Percentiles rank a stretch among this genome's conserved stretches.
Evolutionary conservation across 2,797 vertebrate species (phyloP).

Genomic region (Lagocephalus sceleratus): DNA sequence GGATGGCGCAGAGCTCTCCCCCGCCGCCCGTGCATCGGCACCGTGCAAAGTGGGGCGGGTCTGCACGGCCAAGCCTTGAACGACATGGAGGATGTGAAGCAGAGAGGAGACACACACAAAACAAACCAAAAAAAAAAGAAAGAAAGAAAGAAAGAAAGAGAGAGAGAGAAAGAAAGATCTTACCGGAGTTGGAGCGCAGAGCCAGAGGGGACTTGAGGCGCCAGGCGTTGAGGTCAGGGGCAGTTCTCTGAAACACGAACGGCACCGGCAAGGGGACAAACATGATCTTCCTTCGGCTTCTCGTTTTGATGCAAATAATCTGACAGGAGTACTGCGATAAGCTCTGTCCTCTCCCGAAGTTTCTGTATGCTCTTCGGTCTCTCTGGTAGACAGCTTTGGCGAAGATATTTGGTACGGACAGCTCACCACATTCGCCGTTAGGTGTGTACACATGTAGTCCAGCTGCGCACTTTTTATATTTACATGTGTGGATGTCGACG

Average conservation of each 20-base stretch:
- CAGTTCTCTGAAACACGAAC: slow-evolving; percentile 86
- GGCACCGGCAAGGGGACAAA: slow-evolving; percentile 87
- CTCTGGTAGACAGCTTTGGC: slow-evolving; percentile 60
- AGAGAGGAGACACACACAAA: slow-evolving; percentile 19
- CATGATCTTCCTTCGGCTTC: slow-evolving; percentile 80
- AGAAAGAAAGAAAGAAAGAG: neutral
- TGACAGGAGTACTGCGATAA: slow-evolving; percentile 45
- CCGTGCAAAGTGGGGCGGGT: slow-evolving; percentile 58
- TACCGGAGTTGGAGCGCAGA: slow-evolving; percentile 83
- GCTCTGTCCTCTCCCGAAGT: slow-evolving; percentile 58
- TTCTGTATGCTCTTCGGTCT: slow-evolving; percentile 51
- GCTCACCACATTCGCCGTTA: slow-evolving; percentile 60
- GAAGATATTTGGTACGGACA: slow-evolving; percentile 59
- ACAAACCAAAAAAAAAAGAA: neutral
- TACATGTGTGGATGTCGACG: slow-evolving; percentile 54
- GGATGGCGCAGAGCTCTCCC: too few species aligned
- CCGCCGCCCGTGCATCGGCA: slow-evolving; percentile 47
- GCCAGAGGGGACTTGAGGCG: slow-evolving; percentile 83
- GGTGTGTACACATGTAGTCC: slow-evolving; percentile 66
- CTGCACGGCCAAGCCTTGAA: slow-evolving; percentile 40
- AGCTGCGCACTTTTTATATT: slow-evolving; percentile 61
- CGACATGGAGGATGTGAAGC: slow-evolving; percentile 49
- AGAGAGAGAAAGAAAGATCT: slow-evolving; percentile 57
- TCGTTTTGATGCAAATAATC: slow-evolving; percentile 64
- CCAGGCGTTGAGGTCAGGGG: slow-evolving; percentile 85